Conservation (phyloP, 2,797 vertebrate species). For the Macropodus opercularis region DNA sequence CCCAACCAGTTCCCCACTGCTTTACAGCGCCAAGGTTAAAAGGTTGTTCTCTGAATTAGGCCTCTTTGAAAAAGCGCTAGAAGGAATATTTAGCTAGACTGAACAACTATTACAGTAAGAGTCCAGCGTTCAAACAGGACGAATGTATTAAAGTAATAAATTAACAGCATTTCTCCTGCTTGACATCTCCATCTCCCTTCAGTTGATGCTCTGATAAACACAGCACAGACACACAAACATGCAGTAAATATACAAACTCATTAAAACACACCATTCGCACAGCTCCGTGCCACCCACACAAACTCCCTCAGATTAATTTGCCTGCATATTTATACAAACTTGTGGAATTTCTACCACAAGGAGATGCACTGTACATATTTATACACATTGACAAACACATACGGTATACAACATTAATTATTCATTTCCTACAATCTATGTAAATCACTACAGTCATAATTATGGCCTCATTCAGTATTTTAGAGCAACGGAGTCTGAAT, state of each 20-base stretch:
- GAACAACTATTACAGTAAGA: no score
- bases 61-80: no score
- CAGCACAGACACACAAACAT: constrained; percentile 6
- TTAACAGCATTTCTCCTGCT: no score
- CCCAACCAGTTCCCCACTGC: constrained; percentile 16
- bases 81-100: no score
- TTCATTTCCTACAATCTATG: constrained; percentile 46
- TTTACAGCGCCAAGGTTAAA: constrained; percentile 22
- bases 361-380: constrained; percentile 12
- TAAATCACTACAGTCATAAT: constrained; percentile 53
- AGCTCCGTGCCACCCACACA: constrained; percentile 2
- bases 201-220: no score
- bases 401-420: constrained; percentile 57
- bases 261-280: background rate
- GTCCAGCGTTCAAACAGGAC: no score
- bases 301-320: constrained; percentile 10
- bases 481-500: constrained; percentile 51
- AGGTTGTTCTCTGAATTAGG: constrained; percentile 25
- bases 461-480: constrained; percentile 55
- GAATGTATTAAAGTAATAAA: constrained; percentile 42
- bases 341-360: constrained; percentile 27
- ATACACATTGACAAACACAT: constrained; percentile 30
- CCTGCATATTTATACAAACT: constrained; percentile 7
- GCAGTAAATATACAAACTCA: background rate
- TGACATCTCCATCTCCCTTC: no score